A percentile compares a stretch with the other conserved stretches of the same genome.
Conservation (phyloP, 2,888 invertebrate species). For the Meta bourneti region DNA sequence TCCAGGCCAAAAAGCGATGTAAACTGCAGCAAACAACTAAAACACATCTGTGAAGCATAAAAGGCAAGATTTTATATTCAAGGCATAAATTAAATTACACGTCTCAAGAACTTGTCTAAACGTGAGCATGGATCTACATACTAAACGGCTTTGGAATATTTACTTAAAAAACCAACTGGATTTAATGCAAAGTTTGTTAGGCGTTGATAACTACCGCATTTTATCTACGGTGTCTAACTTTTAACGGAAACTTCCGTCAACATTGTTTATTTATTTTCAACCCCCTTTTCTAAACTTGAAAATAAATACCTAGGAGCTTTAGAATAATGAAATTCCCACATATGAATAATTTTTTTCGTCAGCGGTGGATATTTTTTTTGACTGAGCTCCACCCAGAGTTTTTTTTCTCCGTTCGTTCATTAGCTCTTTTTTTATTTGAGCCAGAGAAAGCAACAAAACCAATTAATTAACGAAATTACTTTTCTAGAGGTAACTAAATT, state of each 20-base stretch:
- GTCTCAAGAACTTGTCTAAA: background rate
- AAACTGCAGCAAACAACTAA: no score
- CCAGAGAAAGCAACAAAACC: conserved; percentile 10
- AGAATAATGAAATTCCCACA: conserved; percentile 15
- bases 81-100: background rate
- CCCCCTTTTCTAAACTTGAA: background rate
- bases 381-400: conserved; percentile 2
- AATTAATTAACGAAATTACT: conserved; percentile 55
- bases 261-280: background rate
- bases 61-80: background rate
- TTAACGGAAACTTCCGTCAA: background rate
- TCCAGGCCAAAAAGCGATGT: background rate
- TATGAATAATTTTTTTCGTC: conserved; percentile 5
- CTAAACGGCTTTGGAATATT: background rate
- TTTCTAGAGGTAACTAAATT: conserved; percentile 41
- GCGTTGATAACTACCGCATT: background rate
- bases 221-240: background rate
- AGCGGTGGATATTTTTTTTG: conserved; percentile 7
- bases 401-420: conserved; percentile 14
- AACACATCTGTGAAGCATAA: no score
- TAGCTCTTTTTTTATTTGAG: conserved; percentile 7
- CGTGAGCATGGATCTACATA: background rate
- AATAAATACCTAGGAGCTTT: background rate
- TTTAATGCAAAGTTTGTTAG: background rate
- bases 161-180: background rate